phyloP scores from a whole-genome alignment of 1,140 invertebrate species.

The Zaprionus tsacasi region DNA sequence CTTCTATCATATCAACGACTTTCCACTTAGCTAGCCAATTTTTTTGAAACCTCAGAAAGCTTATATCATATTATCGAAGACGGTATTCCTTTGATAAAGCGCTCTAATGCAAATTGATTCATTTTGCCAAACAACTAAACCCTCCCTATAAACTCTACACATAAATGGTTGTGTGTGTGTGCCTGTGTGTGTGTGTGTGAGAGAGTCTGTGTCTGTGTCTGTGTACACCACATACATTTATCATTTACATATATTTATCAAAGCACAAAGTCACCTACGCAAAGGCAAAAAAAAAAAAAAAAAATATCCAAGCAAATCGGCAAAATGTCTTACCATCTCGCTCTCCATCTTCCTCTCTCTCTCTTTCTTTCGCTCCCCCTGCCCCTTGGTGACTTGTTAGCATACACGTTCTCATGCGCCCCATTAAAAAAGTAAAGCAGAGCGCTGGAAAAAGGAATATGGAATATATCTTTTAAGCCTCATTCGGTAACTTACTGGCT shows the following conservation, averaged over 20 bases:
- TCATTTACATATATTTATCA: conserved; percentile 14
- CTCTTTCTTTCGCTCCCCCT: not conserved
- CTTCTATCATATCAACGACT: not conserved
- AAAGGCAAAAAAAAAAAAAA: not conserved
- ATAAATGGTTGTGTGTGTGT: not conserved
- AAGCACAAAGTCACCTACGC: conserved; percentile 20
- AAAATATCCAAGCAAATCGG: conserved; percentile 51
- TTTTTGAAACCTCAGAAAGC: not conserved
- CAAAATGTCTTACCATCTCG: conserved; percentile 24
- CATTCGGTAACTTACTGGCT: conserved; percentile 64
- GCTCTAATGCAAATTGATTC: conserved; percentile 8
- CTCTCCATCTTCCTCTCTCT: no score
- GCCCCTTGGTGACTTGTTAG: not conserved
- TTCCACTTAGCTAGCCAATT: conserved; percentile 1
- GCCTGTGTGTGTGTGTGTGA: not conserved
- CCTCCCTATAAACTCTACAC: not conserved
- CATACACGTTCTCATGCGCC: conserved; percentile 5
- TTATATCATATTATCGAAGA: not conserved
- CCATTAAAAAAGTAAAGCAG: conserved; percentile 11
- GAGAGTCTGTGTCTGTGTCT: not conserved
- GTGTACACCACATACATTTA: conserved; percentile 3
- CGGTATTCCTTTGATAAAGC: no score
- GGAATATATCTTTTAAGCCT: conserved; percentile 65
- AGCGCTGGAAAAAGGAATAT: conserved; percentile 42
- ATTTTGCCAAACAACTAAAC: conserved; percentile 10